Evolutionary conservation across 2,888 invertebrate genomes (phyloP).

Genomic region (Elgonia sp.): DNA sequence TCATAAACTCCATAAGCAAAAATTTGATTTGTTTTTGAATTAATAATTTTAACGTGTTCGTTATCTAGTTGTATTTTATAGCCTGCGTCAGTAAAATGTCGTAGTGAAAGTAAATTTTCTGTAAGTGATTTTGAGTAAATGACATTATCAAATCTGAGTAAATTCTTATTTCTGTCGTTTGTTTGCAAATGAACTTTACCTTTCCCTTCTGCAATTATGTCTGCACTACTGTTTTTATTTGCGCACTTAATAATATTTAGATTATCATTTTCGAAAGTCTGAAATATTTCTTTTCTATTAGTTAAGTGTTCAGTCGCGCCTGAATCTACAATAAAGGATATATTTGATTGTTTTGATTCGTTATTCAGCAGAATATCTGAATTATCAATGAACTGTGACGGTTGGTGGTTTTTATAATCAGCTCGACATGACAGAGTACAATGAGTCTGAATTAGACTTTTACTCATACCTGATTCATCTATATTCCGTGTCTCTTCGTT

Average conservation of each 20-base stretch:
- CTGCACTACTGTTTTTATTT: slow-evolving; percentile 3
- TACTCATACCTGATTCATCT: no score
- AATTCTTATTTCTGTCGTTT: no score
- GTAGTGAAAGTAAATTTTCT: slow-evolving; percentile 20
- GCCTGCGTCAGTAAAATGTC: no score
- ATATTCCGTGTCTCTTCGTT: no score
- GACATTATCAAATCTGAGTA: no score
- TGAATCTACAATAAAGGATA: background rate
- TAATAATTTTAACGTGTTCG: background rate
- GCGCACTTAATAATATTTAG: slow-evolving; percentile 14
- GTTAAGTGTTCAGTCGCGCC: slow-evolving; percentile 20
- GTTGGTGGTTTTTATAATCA: background rate
- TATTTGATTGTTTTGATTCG: background rate
- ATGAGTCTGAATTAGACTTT: no score
- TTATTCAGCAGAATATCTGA: background rate
- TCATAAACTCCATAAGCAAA: slow-evolving; percentile 5
- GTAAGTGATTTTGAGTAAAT: no score
- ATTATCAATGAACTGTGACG: background rate
- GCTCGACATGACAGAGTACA: no score
- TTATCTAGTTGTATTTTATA: slow-evolving; percentile 29
- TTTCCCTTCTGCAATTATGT: background rate
- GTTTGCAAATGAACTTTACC: background rate
- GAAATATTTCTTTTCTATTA: slow-evolving; percentile 1
- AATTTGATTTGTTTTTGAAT: background rate
- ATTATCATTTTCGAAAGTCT: background rate